Base-by-base conservation (phyloP, 1,140 invertebrate species). In the Hylaeus volcanicus region DNA sequence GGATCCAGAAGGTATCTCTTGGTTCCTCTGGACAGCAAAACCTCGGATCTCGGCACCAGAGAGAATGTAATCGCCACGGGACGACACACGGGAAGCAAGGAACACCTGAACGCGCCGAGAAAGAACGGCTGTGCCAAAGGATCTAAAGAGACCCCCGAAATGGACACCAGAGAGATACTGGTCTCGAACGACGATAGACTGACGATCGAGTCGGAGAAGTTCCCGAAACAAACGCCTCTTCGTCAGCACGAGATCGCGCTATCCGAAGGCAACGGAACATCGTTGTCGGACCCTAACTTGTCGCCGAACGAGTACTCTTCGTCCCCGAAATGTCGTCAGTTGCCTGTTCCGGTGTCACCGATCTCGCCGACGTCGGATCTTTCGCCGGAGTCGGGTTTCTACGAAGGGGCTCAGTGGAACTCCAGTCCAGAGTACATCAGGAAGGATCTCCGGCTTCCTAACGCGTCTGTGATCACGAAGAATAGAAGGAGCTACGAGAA, bases 401-500 rank as follows among this genome's bases (percentile, higher is more conserved):
- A 82, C 66, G 88, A 90, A 15, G 81, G 83, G n/a, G 70, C 66
- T 37, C 79, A 81, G 9, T 83, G 76, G 26, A 68, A 55, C 11
- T 88, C 86, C 3, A 89, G 87, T 64, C 86, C 86, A 0, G 84
- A 88, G 15, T 80, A 39, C 8, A 45, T n/a, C 14, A 70, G 64
- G 14, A 83, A 75, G n/a, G 73, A 86, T 15, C 61, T 80, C 2
- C 43, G n/a, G 6, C 12, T 88, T 55, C 66, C 81, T 1, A 45
- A 56, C 11, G 84, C 80, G n/a, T 68, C 85, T 2, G 72, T 80
- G 51, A 68, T 85, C 37, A 66, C 77, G 11, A 84, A 82, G 45
- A 90, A 89, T 55, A 79, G 90, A 51, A 79, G 88, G 9, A 88
- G 88, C 72, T 89, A 89, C 84, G 86, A 89, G 74, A 79, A 90